Conservation (phyloP, 2,888 invertebrate genomes). For the Tipula lateralis region DNA sequence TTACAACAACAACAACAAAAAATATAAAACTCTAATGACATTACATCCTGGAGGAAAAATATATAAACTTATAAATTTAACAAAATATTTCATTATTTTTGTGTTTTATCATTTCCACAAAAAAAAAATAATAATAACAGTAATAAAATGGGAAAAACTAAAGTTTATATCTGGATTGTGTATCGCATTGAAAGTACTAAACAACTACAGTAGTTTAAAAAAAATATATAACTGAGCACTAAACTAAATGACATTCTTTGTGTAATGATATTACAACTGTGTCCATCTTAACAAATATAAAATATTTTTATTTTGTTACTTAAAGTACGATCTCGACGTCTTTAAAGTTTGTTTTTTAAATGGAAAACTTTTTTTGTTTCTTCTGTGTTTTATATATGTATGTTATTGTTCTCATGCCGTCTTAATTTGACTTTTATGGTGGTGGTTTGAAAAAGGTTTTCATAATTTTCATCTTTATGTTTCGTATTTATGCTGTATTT, state of each 20-base stretch:
- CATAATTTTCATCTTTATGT: not conserved
- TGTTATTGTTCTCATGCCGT: conserved; percentile 8
- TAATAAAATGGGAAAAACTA: not conserved
- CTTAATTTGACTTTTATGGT: conserved; percentile 24
- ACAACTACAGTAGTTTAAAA: not conserved
- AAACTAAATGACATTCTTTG: conserved; percentile 11
- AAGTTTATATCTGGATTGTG: not conserved
- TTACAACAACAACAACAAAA: not conserved
- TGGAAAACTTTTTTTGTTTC: not conserved
- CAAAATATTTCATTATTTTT: not conserved
- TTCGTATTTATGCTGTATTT: not conserved
- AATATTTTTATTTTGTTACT: not conserved
- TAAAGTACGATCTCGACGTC: conserved; percentile 3
- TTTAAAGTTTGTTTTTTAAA: not conserved
- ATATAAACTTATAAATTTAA: not conserved
- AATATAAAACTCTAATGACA: not conserved
- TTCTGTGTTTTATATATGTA: not conserved
- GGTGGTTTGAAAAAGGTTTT: conserved; percentile 24
- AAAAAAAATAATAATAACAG: not conserved
- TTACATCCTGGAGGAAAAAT: not conserved
- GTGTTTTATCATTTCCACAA: not conserved
- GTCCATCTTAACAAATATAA: not conserved
- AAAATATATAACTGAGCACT: not conserved
- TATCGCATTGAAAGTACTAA: not conserved
- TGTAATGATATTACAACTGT: conserved; percentile 11